Conservation (phyloP, 2,113 vertebrate species). For the Ovis canadensis region DNA sequence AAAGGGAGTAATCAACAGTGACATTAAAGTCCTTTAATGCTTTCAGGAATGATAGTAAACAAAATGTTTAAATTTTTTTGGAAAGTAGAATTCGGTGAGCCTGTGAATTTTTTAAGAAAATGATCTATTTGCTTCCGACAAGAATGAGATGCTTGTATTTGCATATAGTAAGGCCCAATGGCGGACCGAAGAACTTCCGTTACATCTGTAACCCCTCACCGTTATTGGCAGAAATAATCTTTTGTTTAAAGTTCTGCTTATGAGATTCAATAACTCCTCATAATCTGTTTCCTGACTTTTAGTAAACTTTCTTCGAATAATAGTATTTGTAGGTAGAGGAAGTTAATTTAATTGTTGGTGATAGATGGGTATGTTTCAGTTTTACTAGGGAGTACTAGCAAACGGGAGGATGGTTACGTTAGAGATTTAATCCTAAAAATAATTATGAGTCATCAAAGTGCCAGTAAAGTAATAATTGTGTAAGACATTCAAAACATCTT, state of each 20-base stretch:
- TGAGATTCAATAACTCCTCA: background rate
- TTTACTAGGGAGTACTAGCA: background rate
- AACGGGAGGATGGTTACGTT: background rate
- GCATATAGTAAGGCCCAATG: background rate
- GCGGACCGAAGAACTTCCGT: background rate
- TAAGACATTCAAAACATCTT: slow-evolving; percentile 52
- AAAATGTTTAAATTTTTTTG: background rate
- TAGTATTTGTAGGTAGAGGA: background rate
- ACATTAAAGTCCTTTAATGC: background rate
- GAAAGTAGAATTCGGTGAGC: background rate
- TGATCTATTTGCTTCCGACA: background rate
- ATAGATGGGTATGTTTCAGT: background rate
- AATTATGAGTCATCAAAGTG: slow-evolving; percentile 61
- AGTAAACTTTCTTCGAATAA: slow-evolving; percentile 18
- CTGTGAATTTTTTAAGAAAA: background rate
- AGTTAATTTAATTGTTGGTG: background rate
- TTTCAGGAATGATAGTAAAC: background rate
- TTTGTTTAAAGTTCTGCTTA: slow-evolving; percentile 18
- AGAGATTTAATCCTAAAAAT: slow-evolving; percentile 62
- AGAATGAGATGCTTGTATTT: background rate
- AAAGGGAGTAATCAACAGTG: background rate
- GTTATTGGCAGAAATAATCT: background rate
- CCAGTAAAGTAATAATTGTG: slow-evolving; percentile 47
- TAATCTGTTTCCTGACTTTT: slow-evolving; percentile 11
- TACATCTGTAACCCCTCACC: background rate